These are phyloP conservation scores for Orcinus orca DNA, from an alignment of 2,113 vertebrate genomes.

Conservation along the genomic window DNA sequence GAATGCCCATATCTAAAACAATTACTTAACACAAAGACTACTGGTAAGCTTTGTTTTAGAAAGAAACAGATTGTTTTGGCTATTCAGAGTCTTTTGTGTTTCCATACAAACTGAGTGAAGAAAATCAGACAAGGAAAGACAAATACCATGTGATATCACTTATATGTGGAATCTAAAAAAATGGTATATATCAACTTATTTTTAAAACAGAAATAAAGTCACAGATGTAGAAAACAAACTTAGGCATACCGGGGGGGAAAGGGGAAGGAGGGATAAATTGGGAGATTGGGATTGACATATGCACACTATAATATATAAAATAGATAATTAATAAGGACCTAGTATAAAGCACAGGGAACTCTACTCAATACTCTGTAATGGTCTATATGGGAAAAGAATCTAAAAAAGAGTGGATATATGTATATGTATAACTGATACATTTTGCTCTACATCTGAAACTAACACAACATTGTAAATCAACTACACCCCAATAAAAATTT, in stretches of 20 bases:
- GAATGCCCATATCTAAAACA: not conserved
- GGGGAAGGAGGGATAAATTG: not conserved
- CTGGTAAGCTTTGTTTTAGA: not conserved
- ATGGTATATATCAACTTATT: not conserved
- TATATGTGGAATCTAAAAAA: not conserved
- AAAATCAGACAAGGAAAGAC: not conserved
- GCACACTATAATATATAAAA: not conserved
- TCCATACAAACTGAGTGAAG: not conserved
- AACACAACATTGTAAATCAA: not conserved
- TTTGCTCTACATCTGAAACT: not conserved
- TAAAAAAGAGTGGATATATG: not conserved
- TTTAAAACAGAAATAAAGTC: not conserved
- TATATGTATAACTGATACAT: too few relatives aligned
- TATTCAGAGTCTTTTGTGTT: not conserved
- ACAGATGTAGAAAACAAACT: not conserved
- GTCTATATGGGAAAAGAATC: not conserved
- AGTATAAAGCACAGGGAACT: not conserved
- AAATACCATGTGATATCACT: not conserved
- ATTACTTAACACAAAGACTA: not conserved
- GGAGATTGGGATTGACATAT: not conserved
- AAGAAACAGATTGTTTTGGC: not conserved
- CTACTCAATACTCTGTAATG: not conserved
- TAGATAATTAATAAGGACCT: not conserved
- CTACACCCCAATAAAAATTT: not conserved
- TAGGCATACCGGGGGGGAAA: not conserved